These are phyloP conservation scores for Resseliella maxima DNA, from an alignment of 2,888 invertebrate species.

Conservation along the genomic window DNA sequence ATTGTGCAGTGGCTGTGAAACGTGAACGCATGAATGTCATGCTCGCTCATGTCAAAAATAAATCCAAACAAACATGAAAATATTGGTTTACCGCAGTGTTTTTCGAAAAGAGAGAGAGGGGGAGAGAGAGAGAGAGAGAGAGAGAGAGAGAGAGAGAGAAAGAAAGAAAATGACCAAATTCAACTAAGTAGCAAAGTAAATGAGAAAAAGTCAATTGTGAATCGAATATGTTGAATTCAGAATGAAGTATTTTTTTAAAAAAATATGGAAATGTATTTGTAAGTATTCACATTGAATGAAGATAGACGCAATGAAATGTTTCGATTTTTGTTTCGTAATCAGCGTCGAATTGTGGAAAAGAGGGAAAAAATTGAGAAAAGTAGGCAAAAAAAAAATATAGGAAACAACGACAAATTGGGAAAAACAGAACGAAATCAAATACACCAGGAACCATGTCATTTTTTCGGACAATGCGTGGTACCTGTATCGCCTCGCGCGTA, in stretches of 20 bases:
- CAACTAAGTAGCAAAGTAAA: background rate
- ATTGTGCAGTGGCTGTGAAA: slow-evolving; percentile 33
- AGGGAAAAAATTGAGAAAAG: background rate
- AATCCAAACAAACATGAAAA: background rate
- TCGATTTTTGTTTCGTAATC: slow-evolving; percentile 3
- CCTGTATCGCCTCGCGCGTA: background rate
- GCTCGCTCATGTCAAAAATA: background rate
- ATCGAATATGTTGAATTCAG: background rate
- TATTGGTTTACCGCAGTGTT: background rate
- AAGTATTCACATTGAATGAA: slow-evolving; percentile 5
- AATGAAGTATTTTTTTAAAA: background rate
- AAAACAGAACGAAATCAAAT: background rate
- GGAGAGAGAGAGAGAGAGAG: too few species aligned
- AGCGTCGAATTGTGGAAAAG: background rate
- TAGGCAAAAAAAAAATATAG: background rate
- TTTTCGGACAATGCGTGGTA: slow-evolving; percentile 2
- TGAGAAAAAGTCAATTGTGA: background rate
- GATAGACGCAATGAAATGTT: background rate
- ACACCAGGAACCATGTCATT: background rate
- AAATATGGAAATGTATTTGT: slow-evolving; percentile 43
- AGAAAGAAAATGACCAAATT: too few species aligned
- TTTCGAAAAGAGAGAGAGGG: background rate
- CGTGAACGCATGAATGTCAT: slow-evolving; percentile 32
- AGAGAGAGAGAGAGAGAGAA: background rate
- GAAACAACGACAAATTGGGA: background rate